phyloP scores from a whole-genome alignment of 2,113 vertebrate genomes.

The Oncorhynchus nerka region DNA sequence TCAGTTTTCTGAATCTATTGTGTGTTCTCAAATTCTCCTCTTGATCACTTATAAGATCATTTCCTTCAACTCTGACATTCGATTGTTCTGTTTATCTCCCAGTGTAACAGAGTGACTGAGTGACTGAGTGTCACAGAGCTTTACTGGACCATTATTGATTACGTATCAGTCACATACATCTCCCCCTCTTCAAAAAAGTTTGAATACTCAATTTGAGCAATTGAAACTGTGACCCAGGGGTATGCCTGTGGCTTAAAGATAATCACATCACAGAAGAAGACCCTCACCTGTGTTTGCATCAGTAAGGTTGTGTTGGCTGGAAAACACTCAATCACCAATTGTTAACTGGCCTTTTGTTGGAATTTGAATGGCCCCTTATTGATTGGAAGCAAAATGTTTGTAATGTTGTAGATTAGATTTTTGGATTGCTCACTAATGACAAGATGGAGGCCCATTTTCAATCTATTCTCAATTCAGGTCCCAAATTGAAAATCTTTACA shows the following conservation, averaged over 20 bases:
- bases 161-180: slow-evolving; percentile 38
- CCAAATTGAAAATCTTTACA: slow-evolving; percentile 82
- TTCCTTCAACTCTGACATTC: not conserved
- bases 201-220: slow-evolving; percentile 60
- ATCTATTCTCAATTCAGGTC: slow-evolving; percentile 75
- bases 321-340: slow-evolving; percentile 62
- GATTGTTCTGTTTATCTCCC: not conserved
- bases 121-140: not conserved
- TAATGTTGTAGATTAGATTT: slow-evolving; percentile 83
- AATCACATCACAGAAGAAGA: slow-evolving; percentile 69
- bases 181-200: slow-evolving; percentile 55
- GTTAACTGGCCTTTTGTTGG: slow-evolving; percentile 71
- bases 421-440: slow-evolving; percentile 75
- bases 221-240: slow-evolving; percentile 67
- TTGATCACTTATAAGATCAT: not conserved
- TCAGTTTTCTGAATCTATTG: no score
- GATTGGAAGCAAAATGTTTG: slow-evolving; percentile 80
- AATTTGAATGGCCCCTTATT: slow-evolving; percentile 74
- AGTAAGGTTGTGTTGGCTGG: slow-evolving; percentile 58
- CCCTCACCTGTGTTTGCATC: slow-evolving; percentile 67
- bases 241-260: slow-evolving; percentile 61
- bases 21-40: no score
- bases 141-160: slow-evolving; percentile 32
- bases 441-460: slow-evolving; percentile 71
- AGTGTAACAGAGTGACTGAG: not conserved